Evolutionary conservation across 2,888 invertebrate genomes (phyloP).

Genomic region (Leptinotarsa rubiginosa): DNA sequence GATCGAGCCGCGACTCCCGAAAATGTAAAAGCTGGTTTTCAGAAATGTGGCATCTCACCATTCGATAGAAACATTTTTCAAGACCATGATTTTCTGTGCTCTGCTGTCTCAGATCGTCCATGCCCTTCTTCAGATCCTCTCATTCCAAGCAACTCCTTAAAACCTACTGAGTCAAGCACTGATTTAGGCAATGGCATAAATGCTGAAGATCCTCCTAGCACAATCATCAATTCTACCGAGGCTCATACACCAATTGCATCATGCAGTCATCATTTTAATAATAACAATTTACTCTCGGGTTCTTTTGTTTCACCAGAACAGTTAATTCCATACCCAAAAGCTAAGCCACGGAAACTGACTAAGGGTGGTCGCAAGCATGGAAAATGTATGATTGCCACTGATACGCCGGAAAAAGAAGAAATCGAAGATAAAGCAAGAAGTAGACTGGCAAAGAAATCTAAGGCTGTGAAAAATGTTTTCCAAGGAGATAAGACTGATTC

Average conservation of each 20-base stretch:
- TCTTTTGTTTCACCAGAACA: slow-evolving; percentile 24
- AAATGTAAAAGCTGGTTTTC: slow-evolving; percentile 19
- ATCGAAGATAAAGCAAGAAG: slow-evolving; percentile 24
- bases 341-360: slow-evolving; percentile 24
- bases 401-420: slow-evolving; percentile 28
- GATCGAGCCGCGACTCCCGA: slow-evolving; percentile 19
- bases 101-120: too few relatives aligned
- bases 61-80: slow-evolving; percentile 26
- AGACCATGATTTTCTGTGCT: slow-evolving; percentile 19
- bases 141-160: slow-evolving; percentile 15
- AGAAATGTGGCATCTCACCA: slow-evolving; percentile 20
- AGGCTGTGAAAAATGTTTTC: slow-evolving; percentile 27
- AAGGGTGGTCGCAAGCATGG: slow-evolving; percentile 22
- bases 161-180: slow-evolving; percentile 18
- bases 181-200: slow-evolving; percentile 16
- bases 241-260: slow-evolving; percentile 18
- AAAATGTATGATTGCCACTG: slow-evolving; percentile 5
- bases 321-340: slow-evolving; percentile 22
- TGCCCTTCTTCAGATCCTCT: background rate
- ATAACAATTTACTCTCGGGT: background rate
- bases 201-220: background rate
- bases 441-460: slow-evolving; percentile 27
- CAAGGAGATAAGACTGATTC: slow-evolving; percentile 21
- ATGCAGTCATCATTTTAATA: slow-evolving; percentile 16
- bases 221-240: slow-evolving; percentile 9